Base-by-base conservation (phyloP, 2,797 vertebrate genomes). In the Kryptopterus vitreolus region DNA sequence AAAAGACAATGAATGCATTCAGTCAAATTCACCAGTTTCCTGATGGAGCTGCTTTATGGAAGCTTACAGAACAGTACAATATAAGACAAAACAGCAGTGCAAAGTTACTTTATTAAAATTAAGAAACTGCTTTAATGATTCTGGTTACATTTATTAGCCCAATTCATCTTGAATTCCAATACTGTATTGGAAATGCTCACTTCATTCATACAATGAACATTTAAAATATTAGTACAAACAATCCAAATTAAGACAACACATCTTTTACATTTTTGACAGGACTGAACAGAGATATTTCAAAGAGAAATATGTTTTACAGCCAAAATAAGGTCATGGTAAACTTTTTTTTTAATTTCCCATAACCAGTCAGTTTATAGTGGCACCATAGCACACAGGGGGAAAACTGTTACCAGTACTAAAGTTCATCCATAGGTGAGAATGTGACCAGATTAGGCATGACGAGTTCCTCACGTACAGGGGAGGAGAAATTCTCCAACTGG, bases 361-460 rank as follows among this genome's bases (percentile, higher is more conserved):
- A 70, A 31, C 52, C 70, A 57, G 33, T 24, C 53, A 38, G 50
- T 57, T 16, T 5, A 38, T 57, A 73, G 70, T 73, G 52, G 52
- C 31, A 73, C 33, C 10, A 20, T 16, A 52, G 4, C 16, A 70
- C 46, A 68, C 29, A 26, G 26, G 29, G n/a, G 15, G 11, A 50
- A 72, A 72, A 57, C 31, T 38, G 22, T 7, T 4, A 29, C 6
- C 4, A 24, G 62, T 75, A 85, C 73, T 91, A 91, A 87, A 89
- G 82, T 76, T 93, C 90, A 83, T 94, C 92, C 22, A 93, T 85
- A 0, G 92, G 92, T 26, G 94, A 93, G 86, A 94, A 92, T 0
- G 92, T 88, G 66, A 94, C 85, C 5, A 94, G 90, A 76, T 86
- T 83, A 1, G 93, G 92, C 66, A 94, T 88, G 80, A 63, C 85